These are phyloP conservation scores for Epinotia demarniana DNA, from an alignment of 2,888 invertebrate genomes.

Conservation along the genomic window DNA sequence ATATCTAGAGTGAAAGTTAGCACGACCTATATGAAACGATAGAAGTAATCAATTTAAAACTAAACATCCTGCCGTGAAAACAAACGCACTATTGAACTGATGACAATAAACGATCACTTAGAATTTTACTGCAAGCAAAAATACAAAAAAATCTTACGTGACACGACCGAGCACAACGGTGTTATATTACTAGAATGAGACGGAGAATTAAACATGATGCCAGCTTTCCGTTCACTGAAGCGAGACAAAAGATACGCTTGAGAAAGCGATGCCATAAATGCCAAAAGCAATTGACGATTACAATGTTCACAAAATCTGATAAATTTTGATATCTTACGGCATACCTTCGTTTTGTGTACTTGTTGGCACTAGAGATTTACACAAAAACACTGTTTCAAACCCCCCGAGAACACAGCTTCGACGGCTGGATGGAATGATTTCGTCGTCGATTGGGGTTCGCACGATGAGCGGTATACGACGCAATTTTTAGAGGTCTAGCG, in stretches of 20 bases:
- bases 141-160: constrained; percentile 83
- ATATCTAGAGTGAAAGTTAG: constrained; percentile 84
- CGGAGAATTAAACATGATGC: constrained; percentile 72
- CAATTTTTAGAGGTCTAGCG: constrained; percentile 64
- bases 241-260: constrained; percentile 76
- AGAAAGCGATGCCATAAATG: constrained; percentile 84
- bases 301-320: constrained; percentile 61
- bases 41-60: constrained; percentile 51
- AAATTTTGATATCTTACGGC: constrained; percentile 58
- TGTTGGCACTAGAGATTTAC: constrained; percentile 82
- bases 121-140: constrained; percentile 72
- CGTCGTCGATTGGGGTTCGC: constrained; percentile 79
- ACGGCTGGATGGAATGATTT: constrained; percentile 85
- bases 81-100: constrained; percentile 59
- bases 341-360: constrained; percentile 80
- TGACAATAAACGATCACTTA: constrained; percentile 62
- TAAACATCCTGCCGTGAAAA: constrained; percentile 59
- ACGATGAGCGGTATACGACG: constrained; percentile 73
- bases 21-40: constrained; percentile 74
- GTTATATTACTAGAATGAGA: constrained; percentile 84
- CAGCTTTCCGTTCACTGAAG: constrained; percentile 71
- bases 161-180: constrained; percentile 85
- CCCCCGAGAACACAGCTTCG: constrained; percentile 83
- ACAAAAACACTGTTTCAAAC: constrained; percentile 81
- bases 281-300: constrained; percentile 73